These are phyloP conservation scores for Laupala kohalensis DNA, from an alignment of 1,140 invertebrate genomes.

Conservation along the genomic window DNA sequence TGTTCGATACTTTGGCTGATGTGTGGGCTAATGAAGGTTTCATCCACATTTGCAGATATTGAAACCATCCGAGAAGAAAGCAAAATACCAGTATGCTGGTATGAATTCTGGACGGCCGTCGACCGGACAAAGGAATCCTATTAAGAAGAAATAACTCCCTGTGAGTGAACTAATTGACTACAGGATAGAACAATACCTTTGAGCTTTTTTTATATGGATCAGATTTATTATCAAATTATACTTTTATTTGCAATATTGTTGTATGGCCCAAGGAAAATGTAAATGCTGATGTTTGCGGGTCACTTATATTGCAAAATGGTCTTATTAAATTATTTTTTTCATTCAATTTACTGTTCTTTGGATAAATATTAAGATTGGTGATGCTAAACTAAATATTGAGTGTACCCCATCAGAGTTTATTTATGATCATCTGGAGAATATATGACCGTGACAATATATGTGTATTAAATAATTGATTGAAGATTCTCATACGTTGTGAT, in stretches of 20 bases:
- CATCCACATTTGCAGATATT: constrained; percentile 78
- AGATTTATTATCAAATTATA: not conserved
- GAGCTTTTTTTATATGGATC: too few species aligned
- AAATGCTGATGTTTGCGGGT: not conserved
- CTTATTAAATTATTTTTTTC: not conserved
- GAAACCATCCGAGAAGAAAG: constrained; percentile 97
- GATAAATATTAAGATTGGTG: too few species aligned
- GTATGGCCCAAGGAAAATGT: not conserved
- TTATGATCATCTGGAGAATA: too few species aligned
- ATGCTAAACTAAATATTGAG: too few species aligned
- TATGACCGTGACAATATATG: too few species aligned
- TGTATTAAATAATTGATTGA: too few species aligned
- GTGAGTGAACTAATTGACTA: not conserved
- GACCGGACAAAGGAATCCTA: constrained; percentile 77
- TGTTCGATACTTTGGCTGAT: too few species aligned
- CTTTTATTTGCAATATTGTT: not conserved
- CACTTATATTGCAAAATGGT: not conserved
- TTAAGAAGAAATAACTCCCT: constrained; percentile 55
- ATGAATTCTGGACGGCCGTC: constrained; percentile 68
- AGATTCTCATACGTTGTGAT: too few species aligned
- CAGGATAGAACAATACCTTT: too few species aligned
- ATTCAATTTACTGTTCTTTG: too few species aligned
- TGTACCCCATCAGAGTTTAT: too few species aligned
- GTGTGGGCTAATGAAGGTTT: too few species aligned
- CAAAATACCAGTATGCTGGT: constrained; percentile 91